Evolutionary conservation across 2,797 vertebrate genomes (phyloP), one percentile per base, ranked within the genome.

Genomic region (Sibirionetta formosa): DNA sequence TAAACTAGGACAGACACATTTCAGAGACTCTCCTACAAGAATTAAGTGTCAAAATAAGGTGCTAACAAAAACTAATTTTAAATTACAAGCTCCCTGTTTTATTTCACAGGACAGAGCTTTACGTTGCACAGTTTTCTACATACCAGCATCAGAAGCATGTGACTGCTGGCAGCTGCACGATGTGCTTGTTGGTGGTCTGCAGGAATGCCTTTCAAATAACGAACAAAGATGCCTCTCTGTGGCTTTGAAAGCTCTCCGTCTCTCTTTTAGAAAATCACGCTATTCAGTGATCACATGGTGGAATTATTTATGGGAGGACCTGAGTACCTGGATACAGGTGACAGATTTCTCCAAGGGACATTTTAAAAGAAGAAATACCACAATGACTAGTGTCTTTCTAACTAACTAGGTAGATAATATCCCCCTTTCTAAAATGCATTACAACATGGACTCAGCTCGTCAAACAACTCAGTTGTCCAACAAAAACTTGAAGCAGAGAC

Each of bases 401-500:
- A 57, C 31, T 69, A 35, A 38, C 63, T 26, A 46, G 26, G 38
- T 26, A 82, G 60, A 58, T 42, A 66, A 8, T 53, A 68, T 31
- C 31, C 63, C 48, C 26, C 20, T 63, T 53, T 91, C 57, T 91
- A 76, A 92, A 96, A 70, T 31, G 91, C 93, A 93, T 91, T 87
- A 69, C 65, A 79, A 35, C 15, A 50, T 4, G 12, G 66, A 65
- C 26, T 92, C 92, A 17, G 93, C 7, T 90, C 8, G 17, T 71
- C 72, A 75, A 91, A 65, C 15, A 91, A 58, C 9, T 36, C 14
- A 78, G 70, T 23, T 53, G 36, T 46, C 65, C 63, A 94, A 95
- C 17, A 94, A 71, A 40, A 95, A 94, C 93, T 10, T 23, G 48
- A 85, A 73, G 17, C 57, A 64, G 90, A 93, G 92, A 82, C 94